phyloP scores from a whole-genome alignment of 2,888 invertebrate species.

The Ochlodes sylvanus region DNA sequence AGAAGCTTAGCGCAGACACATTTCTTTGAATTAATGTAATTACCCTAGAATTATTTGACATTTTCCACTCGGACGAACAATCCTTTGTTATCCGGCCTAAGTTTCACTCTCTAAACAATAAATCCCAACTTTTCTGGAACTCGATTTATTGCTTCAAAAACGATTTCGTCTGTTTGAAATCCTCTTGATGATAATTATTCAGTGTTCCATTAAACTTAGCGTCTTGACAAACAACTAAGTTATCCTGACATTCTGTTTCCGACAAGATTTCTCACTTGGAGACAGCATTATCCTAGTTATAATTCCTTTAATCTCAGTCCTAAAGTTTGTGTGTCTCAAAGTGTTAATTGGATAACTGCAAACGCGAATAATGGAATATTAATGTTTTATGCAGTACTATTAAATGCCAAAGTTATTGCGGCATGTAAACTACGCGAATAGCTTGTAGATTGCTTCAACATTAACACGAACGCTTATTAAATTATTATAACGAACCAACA shows the following conservation, averaged over 20 bases:
- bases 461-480: slow-evolving; percentile 37
- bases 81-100: not conserved
- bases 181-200: slow-evolving; percentile 28
- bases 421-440: slow-evolving; percentile 23
- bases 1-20: not conserved
- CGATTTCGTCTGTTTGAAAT: slow-evolving; percentile 25
- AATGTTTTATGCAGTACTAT: slow-evolving; percentile 30
- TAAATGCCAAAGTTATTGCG: slow-evolving; percentile 32
- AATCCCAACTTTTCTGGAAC: slow-evolving; percentile 10
- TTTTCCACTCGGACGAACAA: not conserved
- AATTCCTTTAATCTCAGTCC: slow-evolving; percentile 33
- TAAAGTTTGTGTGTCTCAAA: slow-evolving; percentile 30
- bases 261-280: slow-evolving; percentile 35
- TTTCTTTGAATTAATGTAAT: not conserved
- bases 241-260: slow-evolving; percentile 36
- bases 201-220: slow-evolving; percentile 29
- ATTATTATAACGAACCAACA: slow-evolving; percentile 37
- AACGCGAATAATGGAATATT: slow-evolving; percentile 35
- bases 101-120: slow-evolving; percentile 9
- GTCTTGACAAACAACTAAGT: slow-evolving; percentile 36
- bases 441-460: slow-evolving; percentile 25
- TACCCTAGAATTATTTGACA: slow-evolving; percentile 1
- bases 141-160: slow-evolving; percentile 13
- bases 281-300: slow-evolving; percentile 30
- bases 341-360: slow-evolving; percentile 33